These are phyloP conservation scores for Gadus macrocephalus DNA, from an alignment of 2,113 vertebrate species.

Conservation along the genomic window DNA sequence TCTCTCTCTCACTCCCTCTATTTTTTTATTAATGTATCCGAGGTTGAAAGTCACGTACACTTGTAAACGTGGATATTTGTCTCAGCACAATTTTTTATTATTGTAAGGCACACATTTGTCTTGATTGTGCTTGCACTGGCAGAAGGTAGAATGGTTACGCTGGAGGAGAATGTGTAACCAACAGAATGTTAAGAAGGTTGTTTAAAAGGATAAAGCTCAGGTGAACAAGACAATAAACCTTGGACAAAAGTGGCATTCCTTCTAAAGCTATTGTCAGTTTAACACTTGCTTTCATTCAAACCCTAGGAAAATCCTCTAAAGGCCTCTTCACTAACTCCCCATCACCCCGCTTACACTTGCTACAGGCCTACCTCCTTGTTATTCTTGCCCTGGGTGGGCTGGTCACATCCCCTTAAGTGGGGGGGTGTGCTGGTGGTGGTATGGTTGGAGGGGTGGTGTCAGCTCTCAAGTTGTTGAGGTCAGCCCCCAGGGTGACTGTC, in stretches of 20 bases:
- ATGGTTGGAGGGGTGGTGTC: neutral
- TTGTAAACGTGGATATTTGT: no score
- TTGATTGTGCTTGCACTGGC: no score
- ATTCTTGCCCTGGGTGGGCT: constrained; percentile 58
- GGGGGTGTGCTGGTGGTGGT: constrained; percentile 13
- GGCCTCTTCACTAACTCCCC: neutral
- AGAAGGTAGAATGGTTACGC: no score
- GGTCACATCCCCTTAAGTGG: constrained; percentile 5
- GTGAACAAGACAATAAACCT: neutral
- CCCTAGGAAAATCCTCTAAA: neutral
- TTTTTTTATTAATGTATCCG: no score
- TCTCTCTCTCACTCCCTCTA: no score
- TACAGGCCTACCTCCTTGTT: constrained; percentile 51
- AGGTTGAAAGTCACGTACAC: no score
- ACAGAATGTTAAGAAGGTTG: no score
- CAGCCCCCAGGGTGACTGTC: constrained; percentile 16
- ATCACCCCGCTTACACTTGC: constrained; percentile 46
- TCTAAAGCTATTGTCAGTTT: neutral
- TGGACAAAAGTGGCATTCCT: neutral
- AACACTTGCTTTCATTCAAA: neutral
- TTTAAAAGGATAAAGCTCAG: neutral
- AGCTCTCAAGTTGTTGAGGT: constrained; percentile 33
- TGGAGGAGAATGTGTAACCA: no score
- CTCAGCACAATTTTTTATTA: no score
- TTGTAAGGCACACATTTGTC: no score